phyloP scores from a whole-genome alignment of 2,113 vertebrate species.

The Zosterops lateralis region DNA sequence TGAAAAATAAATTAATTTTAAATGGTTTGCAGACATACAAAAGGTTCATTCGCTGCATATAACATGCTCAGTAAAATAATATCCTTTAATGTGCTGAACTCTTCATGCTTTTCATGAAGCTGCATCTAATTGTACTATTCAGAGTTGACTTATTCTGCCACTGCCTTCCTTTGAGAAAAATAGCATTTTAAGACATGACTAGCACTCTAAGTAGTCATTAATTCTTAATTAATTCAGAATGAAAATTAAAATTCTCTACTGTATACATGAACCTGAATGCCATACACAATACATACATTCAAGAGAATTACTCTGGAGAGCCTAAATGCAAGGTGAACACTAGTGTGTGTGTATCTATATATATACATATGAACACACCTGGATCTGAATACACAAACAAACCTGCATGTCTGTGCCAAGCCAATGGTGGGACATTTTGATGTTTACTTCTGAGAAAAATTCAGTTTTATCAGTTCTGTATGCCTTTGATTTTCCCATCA shows the following conservation, averaged over 20 bases:
- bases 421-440: not conserved
- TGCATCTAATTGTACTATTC: conserved; percentile 58
- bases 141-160: conserved; percentile 58
- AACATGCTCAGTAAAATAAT: conserved; percentile 56
- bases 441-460: not conserved
- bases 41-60: conserved; percentile 17
- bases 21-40: conserved; percentile 46
- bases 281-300: not conserved
- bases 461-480: not conserved
- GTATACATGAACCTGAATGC: conserved; percentile 46
- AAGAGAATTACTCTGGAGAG: not conserved
- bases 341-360: not conserved
- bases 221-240: conserved; percentile 72
- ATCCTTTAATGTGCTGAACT: conserved; percentile 56
- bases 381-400: not conserved
- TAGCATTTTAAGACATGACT: conserved; percentile 64
- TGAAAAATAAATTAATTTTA: conserved; percentile 57
- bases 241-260: conserved; percentile 64
- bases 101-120: conserved; percentile 20
- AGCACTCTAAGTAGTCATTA: conserved; percentile 71
- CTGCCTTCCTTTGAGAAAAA: conserved; percentile 61
- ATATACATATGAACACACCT: not conserved
- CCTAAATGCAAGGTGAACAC: not conserved
- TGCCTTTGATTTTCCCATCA: not conserved
- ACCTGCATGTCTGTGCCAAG: not conserved